Percentiles rank a stretch among this genome's conserved stretches.
Conservation (phyloP, 2,797 vertebrate species). For the Coreius guichenoti region DNA sequence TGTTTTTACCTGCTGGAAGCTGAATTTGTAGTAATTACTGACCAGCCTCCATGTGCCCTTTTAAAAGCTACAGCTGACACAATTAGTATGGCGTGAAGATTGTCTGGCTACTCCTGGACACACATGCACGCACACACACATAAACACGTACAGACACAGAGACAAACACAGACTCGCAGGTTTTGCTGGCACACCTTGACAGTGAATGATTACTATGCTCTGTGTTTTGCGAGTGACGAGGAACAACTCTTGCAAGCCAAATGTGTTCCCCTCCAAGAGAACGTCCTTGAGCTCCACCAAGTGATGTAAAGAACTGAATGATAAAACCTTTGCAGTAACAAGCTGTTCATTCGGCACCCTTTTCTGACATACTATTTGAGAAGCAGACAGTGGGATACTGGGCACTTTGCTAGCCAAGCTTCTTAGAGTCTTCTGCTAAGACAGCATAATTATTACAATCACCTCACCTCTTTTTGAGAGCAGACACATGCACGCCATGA, state of each 20-base stretch:
- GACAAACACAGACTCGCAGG: conserved; percentile 28
- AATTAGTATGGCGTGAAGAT: conserved; percentile 42
- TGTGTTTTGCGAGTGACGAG: conserved; percentile 48
- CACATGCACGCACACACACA: conserved; percentile 3
- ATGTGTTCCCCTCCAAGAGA: conserved; percentile 40
- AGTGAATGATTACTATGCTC: conserved; percentile 54
- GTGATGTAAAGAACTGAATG: conserved; percentile 28
- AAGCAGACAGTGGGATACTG: conserved; percentile 38
- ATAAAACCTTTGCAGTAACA: conserved; percentile 51
- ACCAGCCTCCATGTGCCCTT: conserved; percentile 36
- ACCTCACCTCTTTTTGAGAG: conserved; percentile 39
- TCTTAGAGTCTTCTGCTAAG: conserved; percentile 45
- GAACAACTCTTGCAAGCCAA: conserved; percentile 50
- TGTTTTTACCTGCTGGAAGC: conserved; percentile 25
- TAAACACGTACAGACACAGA: conserved; percentile 30
- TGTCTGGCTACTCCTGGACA: conserved; percentile 15
- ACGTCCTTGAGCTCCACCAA: conserved; percentile 53
- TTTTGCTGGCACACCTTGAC: conserved; percentile 50
- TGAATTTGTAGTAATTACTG: conserved; percentile 39
- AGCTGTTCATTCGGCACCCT: conserved; percentile 5
- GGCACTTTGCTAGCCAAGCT: conserved; percentile 46
- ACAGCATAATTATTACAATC: conserved; percentile 62
- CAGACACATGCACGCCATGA: conserved; percentile 52
- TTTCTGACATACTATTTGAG: conserved; percentile 36
- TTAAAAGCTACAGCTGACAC: conserved; percentile 32